A percentile compares a stretch with the other conserved stretches of the same genome.
phyloP scores from a whole-genome alignment of 2,113 vertebrate species.

The Micromys minutus region DNA sequence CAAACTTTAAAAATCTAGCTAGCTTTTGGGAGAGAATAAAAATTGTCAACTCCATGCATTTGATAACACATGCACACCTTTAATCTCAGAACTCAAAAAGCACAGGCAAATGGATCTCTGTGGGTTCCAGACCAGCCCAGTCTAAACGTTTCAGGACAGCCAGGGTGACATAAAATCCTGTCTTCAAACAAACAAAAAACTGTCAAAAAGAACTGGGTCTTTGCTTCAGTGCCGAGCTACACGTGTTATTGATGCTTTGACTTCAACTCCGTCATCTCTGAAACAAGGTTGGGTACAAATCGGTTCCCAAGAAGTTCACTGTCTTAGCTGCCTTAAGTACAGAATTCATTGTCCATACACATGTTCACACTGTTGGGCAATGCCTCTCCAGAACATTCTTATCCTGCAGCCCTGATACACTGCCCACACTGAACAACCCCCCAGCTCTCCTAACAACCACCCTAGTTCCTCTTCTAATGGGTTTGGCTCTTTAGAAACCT shows the following conservation, averaged over 20 bases:
- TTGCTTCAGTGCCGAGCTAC: background rate
- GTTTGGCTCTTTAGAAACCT: background rate
- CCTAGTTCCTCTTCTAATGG: background rate
- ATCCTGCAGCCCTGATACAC: background rate
- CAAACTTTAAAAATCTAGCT: conserved; percentile 21
- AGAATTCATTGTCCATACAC: background rate
- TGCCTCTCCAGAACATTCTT: background rate
- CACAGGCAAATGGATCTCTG: background rate
- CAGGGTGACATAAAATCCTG: background rate
- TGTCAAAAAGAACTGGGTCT: background rate
- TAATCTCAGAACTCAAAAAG: background rate
- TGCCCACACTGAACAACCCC: background rate
- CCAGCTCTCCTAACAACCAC: background rate
- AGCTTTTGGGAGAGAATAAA: conserved; percentile 34
- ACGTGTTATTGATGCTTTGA: background rate
- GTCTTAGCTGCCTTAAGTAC: background rate
- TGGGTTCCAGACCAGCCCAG: background rate
- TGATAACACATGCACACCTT: background rate
- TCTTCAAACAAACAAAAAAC: background rate
- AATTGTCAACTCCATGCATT: background rate
- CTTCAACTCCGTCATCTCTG: background rate
- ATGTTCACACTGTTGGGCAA: background rate
- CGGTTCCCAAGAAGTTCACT: background rate
- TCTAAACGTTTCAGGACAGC: background rate
- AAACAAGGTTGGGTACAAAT: background rate